phyloP scores from a whole-genome alignment of 2,888 invertebrate genomes.

The Lydus trimaculatus region DNA sequence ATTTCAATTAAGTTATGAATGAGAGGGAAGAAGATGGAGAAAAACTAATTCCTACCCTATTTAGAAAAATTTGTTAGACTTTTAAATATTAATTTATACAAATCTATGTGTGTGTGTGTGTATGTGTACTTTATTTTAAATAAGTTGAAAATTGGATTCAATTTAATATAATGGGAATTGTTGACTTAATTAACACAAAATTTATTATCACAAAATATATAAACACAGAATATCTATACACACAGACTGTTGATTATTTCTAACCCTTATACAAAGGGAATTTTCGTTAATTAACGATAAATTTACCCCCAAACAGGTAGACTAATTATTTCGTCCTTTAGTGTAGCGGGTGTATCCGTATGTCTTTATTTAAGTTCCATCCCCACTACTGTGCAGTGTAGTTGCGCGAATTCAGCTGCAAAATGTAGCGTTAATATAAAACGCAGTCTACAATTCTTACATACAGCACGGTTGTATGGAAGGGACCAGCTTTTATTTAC shows the following conservation, averaged over 20 bases:
- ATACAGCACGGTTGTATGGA: too few species aligned
- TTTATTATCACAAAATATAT: constrained; percentile 1
- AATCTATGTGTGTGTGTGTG: not conserved
- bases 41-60: not conserved
- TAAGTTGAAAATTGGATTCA: not conserved
- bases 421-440: too few species aligned
- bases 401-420: too few species aligned
- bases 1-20: constrained; percentile 12
- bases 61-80: constrained; percentile 2
- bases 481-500: too few species aligned
- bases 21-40: not conserved
- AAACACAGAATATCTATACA: not conserved
- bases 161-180: not conserved
- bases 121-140: too few species aligned
- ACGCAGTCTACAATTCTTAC: too few species aligned
- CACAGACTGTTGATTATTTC: not conserved
- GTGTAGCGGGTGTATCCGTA: too few species aligned
- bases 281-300: too few species aligned
- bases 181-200: not conserved
- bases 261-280: not conserved
- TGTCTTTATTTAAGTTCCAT: too few species aligned
- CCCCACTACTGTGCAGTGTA: too few species aligned
- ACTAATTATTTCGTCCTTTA: too few species aligned
- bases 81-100: not conserved
- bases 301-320: too few species aligned